Base-by-base conservation (phyloP, 2,797 vertebrate genomes). In the Argya squamiceps region DNA sequence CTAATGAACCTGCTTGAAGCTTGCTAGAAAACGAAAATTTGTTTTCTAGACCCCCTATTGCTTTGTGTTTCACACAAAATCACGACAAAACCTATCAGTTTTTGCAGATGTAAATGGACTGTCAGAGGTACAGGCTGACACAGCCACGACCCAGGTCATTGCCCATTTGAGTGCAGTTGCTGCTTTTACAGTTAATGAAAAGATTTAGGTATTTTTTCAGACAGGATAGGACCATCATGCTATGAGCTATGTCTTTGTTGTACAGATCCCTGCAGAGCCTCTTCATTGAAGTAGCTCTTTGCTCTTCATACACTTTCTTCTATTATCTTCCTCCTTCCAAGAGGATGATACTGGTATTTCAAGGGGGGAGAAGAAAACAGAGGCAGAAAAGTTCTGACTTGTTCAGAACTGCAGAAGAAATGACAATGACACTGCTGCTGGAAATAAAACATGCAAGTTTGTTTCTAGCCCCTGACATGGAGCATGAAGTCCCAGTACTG, bases 321-420 rank as follows among this genome's bases (percentile, higher is more conserved):
- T 55, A 30, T 6, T 24, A 60, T 44, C 44, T 50, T 79, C 29
- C 50, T 59, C 17, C 30, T 73, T 92, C 43, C 0, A 3, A 84
- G 73, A 78, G 36, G 46, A 47, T 19, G 30, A 76, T 14, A 39
- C 15, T 0, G 2, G 53, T 79, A 19, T 80, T 83, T 80, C 0
- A 0, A 47, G 76, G 43, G 2, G 29, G 29, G 10, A 49, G 46
- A 80, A 83, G 56, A 85, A 85, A 85, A 46, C 11, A 8, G 68
- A 84, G 79, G 34, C 24, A 67, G 52, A 71, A 56, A 37, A 60
- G 24, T 83, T 76, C 53, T 49, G 77, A 78, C 20, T 78, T 78
- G 23, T 49, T 75, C 67, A 81, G 62, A 89, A 88, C 58, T 46
- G 46, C 79, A 86, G 34, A 55, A 81, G 20, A 81, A 86, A 71